phyloP scores from a whole-genome alignment of 2,797 vertebrate species.

The Spondyliosoma cantharus region DNA sequence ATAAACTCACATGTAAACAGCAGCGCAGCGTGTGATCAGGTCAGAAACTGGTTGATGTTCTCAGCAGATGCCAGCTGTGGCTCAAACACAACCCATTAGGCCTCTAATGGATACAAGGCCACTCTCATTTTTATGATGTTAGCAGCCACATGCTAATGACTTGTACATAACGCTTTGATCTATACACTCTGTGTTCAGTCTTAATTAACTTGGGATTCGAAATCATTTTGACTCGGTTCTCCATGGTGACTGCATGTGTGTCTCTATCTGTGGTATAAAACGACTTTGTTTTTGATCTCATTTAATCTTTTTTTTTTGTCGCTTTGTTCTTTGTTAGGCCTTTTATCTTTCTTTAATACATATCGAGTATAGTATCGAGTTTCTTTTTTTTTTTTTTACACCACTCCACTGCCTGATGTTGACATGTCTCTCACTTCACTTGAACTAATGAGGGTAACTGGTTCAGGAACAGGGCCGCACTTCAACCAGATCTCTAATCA shows the following conservation, averaged over 20 bases:
- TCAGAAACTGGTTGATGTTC: conserved; percentile 60
- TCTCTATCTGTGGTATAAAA: conserved; percentile 27
- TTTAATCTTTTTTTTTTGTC: conserved; percentile 21
- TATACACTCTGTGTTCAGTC: conserved; percentile 49
- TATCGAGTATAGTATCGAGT: not conserved
- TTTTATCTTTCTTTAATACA: conserved; percentile 36
- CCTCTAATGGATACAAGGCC: conserved; percentile 69
- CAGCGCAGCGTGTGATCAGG: conserved; percentile 42
- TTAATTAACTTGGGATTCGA: conserved; percentile 57
- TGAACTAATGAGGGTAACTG: conserved; percentile 1
- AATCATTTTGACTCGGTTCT: conserved; percentile 39
- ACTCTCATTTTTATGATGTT: conserved; percentile 53
- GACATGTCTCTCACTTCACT: conserved; percentile 36
- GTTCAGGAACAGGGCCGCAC: not conserved
- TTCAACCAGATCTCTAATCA: not conserved
- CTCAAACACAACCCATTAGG: conserved; percentile 70
- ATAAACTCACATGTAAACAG: conserved; percentile 58
- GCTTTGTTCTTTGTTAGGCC: conserved; percentile 12
- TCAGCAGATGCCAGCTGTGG: conserved; percentile 68
- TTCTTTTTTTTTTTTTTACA: not conserved
- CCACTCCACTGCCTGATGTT: conserved; percentile 6
- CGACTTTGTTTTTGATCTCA: conserved; percentile 45
- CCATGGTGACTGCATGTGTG: not conserved
- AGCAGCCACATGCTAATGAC: conserved; percentile 66
- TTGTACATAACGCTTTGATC: conserved; percentile 67